phyloP scores from a whole-genome alignment of 2,888 invertebrate genomes.

The Drosophila rellima region DNA sequence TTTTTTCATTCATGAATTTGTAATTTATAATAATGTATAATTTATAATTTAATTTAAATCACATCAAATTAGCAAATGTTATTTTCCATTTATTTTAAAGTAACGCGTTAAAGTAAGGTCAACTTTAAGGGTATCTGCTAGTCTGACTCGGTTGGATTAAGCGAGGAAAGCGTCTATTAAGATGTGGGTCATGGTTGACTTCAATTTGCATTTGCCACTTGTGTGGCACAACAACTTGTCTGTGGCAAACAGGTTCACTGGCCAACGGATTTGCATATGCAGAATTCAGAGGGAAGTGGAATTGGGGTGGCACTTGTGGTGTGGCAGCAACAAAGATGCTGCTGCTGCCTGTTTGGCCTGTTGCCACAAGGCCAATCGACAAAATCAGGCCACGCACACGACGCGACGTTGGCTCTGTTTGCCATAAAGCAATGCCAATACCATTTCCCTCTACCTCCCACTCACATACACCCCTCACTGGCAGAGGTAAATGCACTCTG shows the following conservation, averaged over 20 bases:
- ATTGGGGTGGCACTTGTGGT: neutral
- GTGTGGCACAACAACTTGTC: conserved; percentile 6
- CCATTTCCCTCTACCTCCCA: neutral
- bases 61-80: too few relatives aligned
- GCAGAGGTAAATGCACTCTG: conserved; percentile 74
- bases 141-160: neutral
- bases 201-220: conserved; percentile 16
- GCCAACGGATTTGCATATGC: conserved; percentile 44
- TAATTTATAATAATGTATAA: too few relatives aligned
- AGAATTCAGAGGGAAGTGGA: neutral
- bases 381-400: conserved; percentile 80
- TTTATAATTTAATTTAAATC: too few relatives aligned
- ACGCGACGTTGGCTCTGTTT: conserved; percentile 28
- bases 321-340: conserved; percentile 59
- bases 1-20: too few relatives aligned
- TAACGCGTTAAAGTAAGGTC: too few relatives aligned
- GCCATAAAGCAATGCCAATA: conserved; percentile 27
- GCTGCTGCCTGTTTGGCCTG: conserved; percentile 62
- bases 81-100: too few relatives aligned
- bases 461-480: conserved; percentile 7
- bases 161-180: neutral
- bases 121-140: conserved; percentile 5
- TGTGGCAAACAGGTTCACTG: conserved; percentile 17
- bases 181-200: conserved; percentile 43
- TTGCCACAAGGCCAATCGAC: conserved; percentile 79